Evolutionary conservation across 1,140 invertebrate genomes (phyloP).

Genomic region (Brachionus plicatilis): DNA sequence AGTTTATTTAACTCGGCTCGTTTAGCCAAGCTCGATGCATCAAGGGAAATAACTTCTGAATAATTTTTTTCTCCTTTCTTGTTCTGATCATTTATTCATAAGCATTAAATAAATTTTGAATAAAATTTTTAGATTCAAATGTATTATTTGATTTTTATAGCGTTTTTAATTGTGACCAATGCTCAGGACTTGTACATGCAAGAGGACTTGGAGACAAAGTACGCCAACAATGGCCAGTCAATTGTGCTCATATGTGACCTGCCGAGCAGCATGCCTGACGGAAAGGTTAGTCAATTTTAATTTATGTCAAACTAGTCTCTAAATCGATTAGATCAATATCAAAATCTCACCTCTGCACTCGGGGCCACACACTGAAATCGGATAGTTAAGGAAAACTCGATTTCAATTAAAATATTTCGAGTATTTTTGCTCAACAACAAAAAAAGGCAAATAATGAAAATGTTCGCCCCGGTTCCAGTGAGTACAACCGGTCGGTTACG

Average conservation of each 20-base stretch:
- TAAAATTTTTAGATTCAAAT: neutral
- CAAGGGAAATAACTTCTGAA: neutral
- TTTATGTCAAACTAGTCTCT: neutral
- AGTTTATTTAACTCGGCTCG: neutral
- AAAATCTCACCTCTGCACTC: neutral
- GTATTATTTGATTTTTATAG: neutral
- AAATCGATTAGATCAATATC: neutral
- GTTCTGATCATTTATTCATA: neutral
- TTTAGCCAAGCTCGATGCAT: neutral
- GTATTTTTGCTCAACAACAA: neutral
- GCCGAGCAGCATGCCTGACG: conserved; percentile 26
- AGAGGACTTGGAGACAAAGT: neutral
- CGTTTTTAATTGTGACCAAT: neutral
- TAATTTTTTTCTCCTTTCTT: neutral
- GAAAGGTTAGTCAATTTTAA: conserved; percentile 14
- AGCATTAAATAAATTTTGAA: neutral
- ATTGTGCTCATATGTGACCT: conserved; percentile 35
- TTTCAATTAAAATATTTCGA: neutral
- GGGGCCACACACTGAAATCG: neutral
- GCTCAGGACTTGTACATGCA: neutral
- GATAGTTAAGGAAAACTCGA: neutral
- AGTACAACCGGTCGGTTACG: neutral
- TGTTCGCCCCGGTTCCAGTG: neutral
- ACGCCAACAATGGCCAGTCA: conserved; percentile 19
- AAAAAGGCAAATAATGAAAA: neutral